A percentile compares a stretch with the other conserved stretches of the same genome.
These are phyloP conservation scores for Colistium nudipinnis DNA, from an alignment of 2,113 vertebrate genomes.

Conservation along the genomic window DNA sequence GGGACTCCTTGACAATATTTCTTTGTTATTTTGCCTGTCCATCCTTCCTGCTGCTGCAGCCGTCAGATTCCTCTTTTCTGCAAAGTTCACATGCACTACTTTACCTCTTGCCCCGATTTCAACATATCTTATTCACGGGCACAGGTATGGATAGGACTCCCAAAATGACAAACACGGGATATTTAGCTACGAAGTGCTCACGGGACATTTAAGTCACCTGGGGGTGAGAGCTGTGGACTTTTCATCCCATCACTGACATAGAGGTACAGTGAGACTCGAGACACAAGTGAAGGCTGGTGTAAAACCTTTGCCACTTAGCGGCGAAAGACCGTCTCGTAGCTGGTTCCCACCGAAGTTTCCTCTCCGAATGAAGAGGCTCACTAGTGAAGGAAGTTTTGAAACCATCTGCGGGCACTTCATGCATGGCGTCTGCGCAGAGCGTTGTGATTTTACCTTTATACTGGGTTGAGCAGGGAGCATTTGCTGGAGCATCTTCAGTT, in stretches of 20 bases:
- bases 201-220: neutral
- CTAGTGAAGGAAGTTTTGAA: neutral
- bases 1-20: neutral
- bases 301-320: no score
- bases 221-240: neutral
- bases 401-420: neutral
- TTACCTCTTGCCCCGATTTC: slow-evolving; percentile 4
- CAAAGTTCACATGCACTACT: slow-evolving; percentile 8
- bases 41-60: slow-evolving; percentile 61
- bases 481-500: slow-evolving; percentile 31
- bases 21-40: slow-evolving; percentile 49
- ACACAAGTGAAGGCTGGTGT: no score
- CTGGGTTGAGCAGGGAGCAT: slow-evolving; percentile 16
- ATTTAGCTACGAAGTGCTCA: neutral
- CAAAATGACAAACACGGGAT: neutral
- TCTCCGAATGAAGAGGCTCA: neutral
- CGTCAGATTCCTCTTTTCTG: slow-evolving; percentile 21
- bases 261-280: no score
- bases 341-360: no score
- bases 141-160: neutral
- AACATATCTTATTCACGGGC: neutral
- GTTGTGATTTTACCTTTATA: slow-evolving; percentile 61
- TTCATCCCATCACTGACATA: no score
- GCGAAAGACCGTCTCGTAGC: no score
- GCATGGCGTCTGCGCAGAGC: neutral